Percentiles rank a stretch among this genome's conserved stretches.
These are phyloP conservation scores for Crypturellus undulatus DNA, from an alignment of 2,113 vertebrate genomes.

Conservation along the genomic window DNA sequence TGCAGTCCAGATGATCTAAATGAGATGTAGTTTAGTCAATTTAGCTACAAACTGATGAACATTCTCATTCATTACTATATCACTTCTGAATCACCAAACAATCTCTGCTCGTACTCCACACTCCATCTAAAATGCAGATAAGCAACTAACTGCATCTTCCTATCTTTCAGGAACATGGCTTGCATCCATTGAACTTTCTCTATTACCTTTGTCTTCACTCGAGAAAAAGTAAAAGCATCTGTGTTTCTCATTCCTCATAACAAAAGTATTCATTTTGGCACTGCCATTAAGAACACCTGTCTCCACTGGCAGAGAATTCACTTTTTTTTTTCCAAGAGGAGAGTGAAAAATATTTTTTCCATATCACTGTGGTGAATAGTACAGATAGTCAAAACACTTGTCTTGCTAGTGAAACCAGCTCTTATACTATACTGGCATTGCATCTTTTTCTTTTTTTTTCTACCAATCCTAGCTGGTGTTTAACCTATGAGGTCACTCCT, in stretches of 20 bases:
- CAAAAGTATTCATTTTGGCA: background rate
- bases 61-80: background rate
- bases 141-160: background rate
- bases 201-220: background rate
- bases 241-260: background rate
- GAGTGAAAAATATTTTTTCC: background rate
- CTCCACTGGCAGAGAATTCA: accelerated
- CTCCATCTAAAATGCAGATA: background rate
- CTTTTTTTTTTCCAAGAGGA: background rate
- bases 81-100: background rate
- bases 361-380: background rate
- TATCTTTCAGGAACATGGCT: background rate
- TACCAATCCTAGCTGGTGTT: background rate
- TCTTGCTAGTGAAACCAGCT: background rate
- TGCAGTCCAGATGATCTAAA: background rate
- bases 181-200: background rate
- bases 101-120: background rate
- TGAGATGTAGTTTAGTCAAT: background rate
- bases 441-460: background rate
- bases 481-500: background rate
- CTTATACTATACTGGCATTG: background rate
- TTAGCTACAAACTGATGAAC: background rate
- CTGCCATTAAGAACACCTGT: background rate
- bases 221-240: background rate
- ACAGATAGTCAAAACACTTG: background rate